Conservation (phyloP, 2,888 invertebrate species). For the Exephanes ischioxanthus region DNA sequence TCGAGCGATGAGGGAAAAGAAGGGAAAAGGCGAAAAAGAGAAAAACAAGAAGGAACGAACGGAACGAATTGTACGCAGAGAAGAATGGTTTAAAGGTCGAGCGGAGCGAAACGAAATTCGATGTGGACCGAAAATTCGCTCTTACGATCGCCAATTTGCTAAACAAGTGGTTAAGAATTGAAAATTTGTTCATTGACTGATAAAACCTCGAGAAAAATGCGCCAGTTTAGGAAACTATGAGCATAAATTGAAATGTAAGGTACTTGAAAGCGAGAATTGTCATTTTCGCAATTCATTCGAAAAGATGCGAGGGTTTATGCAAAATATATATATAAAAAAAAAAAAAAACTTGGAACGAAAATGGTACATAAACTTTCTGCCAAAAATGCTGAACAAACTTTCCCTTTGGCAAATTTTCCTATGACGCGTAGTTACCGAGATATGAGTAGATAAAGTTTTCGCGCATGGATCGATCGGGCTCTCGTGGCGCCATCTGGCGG, state of each 20-base stretch:
- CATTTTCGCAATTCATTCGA: not conserved
- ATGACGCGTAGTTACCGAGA: no score
- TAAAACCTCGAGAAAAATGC: no score
- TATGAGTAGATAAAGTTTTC: not conserved
- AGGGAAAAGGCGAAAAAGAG: not conserved
- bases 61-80: conserved; percentile 17
- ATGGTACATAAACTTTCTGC: not conserved
- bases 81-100: conserved; percentile 17
- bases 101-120: not conserved
- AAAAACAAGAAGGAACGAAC: conserved; percentile 25
- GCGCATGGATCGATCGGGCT: not conserved
- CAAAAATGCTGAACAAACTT: not conserved
- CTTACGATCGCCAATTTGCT: not conserved
- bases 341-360: not conserved
- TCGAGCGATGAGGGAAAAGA: conserved; percentile 13
- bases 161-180: not conserved
- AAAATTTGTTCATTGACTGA: not conserved
- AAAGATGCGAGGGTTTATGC: not conserved
- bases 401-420: no score
- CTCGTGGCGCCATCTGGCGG: not conserved
- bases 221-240: not conserved
- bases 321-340: not conserved
- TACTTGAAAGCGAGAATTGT: not conserved
- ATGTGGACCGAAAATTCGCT: not conserved
- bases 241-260: not conserved